Conservation (phyloP, 2,113 vertebrate species). For the Nibea albiflora region DNA sequence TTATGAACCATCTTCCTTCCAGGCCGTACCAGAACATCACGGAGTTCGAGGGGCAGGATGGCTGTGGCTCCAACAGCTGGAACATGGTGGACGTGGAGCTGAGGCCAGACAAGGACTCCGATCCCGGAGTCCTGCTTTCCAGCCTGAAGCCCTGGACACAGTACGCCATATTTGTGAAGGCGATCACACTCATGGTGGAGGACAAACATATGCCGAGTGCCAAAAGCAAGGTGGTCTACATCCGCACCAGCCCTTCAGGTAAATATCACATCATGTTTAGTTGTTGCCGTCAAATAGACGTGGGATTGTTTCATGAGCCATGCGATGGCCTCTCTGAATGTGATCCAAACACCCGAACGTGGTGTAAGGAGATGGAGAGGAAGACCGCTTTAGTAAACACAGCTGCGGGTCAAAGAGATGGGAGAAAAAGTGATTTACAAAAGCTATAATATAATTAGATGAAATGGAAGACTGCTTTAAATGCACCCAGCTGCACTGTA, state of each 20-base stretch:
- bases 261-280: conserved; percentile 12
- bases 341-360: conserved; percentile 26
- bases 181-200: conserved; percentile 92
- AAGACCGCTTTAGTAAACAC: conserved; percentile 58
- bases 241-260: conserved; percentile 96
- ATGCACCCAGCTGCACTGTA: conserved; percentile 62
- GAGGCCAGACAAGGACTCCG: conserved; percentile 87
- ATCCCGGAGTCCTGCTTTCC: conserved; percentile 91
- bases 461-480: conserved; percentile 49
- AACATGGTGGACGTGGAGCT: conserved; percentile 97
- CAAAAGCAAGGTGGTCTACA: conserved; percentile 96
- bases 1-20: not conserved
- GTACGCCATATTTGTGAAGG: conserved; percentile 96
- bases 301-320: conserved; percentile 9
- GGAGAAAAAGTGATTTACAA: conserved; percentile 38
- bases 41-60: conserved; percentile 95
- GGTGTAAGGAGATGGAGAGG: conserved; percentile 26
- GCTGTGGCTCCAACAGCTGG: conserved; percentile 98
- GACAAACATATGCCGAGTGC: conserved; percentile 92
- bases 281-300: not conserved
- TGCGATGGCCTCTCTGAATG: conserved; percentile 22
- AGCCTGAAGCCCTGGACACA: conserved; percentile 96
- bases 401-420: conserved; percentile 60
- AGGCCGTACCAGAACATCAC: conserved; percentile 92
- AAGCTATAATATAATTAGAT: conserved; percentile 52